Conservation (phyloP, 37 sponge, comb jelly and placozoan genomes). For the Axinella damicornis region DNA sequence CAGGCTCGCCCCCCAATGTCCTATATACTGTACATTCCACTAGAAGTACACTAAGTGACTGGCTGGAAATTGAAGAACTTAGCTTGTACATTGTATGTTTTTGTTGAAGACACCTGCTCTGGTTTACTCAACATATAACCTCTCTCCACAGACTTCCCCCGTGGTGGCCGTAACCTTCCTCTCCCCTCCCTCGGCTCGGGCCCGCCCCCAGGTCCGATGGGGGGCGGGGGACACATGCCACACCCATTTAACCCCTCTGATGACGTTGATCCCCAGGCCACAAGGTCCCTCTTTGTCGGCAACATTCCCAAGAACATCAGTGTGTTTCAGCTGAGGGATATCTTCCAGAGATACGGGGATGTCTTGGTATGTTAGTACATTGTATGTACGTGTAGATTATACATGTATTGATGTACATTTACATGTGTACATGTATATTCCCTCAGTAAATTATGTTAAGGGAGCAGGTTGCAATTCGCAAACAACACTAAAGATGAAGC, state of each 20-base stretch:
- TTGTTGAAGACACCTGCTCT: too few relatives aligned
- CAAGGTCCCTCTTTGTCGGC: slow-evolving; percentile 87
- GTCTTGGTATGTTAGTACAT: slow-evolving; percentile 87
- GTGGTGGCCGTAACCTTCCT: slow-evolving; percentile 29
- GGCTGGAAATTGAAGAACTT: too few relatives aligned
- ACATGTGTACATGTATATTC: too few relatives aligned
- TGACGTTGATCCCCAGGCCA: slow-evolving; percentile 70
- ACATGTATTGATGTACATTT: too few relatives aligned
- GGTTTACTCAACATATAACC: too few relatives aligned
- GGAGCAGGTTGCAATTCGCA: neutral
- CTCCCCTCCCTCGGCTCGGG: neutral
- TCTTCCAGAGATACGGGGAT: slow-evolving; percentile 78
- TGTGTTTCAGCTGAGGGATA: slow-evolving; percentile 76
- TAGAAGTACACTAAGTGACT: too few relatives aligned
- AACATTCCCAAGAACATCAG: slow-evolving; percentile 82
- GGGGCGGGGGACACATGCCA: neutral
- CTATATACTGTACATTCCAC: too few relatives aligned
- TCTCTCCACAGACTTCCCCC: slow-evolving; percentile 64
- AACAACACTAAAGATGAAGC: neutral
- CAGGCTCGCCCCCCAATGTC: too few relatives aligned
- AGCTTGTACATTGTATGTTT: too few relatives aligned
- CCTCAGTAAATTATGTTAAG: too few relatives aligned
- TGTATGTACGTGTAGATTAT: neutral
- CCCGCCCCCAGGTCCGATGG: neutral
- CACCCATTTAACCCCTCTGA: slow-evolving; percentile 1